Conservation (phyloP, 1,140 invertebrate species). For the Camponotus pennsylvanicus region DNA sequence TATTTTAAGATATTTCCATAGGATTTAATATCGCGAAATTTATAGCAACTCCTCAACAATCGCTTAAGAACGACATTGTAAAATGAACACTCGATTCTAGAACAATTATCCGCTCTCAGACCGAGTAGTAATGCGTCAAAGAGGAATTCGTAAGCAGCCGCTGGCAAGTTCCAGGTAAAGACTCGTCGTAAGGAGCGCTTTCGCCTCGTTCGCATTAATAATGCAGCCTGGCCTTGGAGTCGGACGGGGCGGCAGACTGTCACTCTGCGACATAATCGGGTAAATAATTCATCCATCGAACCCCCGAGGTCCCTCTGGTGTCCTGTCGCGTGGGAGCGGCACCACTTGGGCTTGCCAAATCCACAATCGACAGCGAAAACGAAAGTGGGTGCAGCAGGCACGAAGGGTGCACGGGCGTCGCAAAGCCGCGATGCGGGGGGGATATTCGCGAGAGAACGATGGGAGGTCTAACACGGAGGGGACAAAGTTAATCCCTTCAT, state of each 20-base stretch:
- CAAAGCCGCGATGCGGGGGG: constrained; percentile 6
- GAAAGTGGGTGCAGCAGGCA: constrained; percentile 37
- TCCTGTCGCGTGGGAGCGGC: constrained; percentile 64
- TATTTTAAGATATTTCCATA: too few species aligned
- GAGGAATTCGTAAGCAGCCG: not conserved
- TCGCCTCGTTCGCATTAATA: constrained; percentile 67
- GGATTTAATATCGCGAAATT: not conserved
- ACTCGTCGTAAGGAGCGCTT: constrained; percentile 16
- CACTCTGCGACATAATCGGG: constrained; percentile 76
- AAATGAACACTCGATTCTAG: not conserved
- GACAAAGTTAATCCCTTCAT: constrained; percentile 59
- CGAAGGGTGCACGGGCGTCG: constrained; percentile 20
- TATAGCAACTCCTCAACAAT: not conserved
- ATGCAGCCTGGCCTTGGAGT: constrained; percentile 64
- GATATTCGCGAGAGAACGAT: constrained; percentile 40
- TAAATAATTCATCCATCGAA: constrained; percentile 79
- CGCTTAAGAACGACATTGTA: not conserved
- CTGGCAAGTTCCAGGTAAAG: constrained; percentile 23
- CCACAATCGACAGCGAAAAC: constrained; percentile 62
- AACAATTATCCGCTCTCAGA: constrained; percentile 24
- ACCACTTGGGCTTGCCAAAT: constrained; percentile 67
- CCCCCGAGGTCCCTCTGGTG: constrained; percentile 42
- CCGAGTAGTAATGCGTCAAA: constrained; percentile 30
- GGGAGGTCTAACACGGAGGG: not conserved
- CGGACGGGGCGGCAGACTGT: constrained; percentile 50